Evolutionary conservation across 2,797 vertebrate species (phyloP).

Genomic region (Pelodytes ibericus): DNA sequence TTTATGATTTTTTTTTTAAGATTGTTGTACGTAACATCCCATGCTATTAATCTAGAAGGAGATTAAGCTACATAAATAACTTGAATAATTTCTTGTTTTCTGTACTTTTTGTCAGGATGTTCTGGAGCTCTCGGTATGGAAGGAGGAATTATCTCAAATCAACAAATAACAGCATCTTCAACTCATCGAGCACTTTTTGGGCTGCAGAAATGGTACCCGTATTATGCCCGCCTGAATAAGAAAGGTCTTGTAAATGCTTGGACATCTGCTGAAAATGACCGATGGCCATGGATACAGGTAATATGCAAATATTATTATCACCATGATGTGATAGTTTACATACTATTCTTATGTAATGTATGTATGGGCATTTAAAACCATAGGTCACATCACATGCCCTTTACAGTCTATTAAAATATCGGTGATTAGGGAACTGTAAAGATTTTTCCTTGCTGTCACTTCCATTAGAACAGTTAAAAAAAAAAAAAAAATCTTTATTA

Average conservation of each 20-base stretch:
- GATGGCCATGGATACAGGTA: slow-evolving; percentile 99
- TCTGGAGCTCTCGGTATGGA: slow-evolving; percentile 96
- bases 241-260: slow-evolving; percentile 98
- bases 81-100: neutral
- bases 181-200: slow-evolving; percentile 97
- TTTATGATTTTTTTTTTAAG: too few relatives aligned
- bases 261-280: slow-evolving; percentile 98
- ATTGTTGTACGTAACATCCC: neutral
- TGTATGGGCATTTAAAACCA: too few relatives aligned
- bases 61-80: neutral
- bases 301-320: too few relatives aligned
- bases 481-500: too few relatives aligned
- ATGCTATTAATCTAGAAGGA: neutral
- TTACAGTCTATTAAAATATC: too few relatives aligned
- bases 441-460: too few relatives aligned
- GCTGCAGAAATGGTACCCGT: slow-evolving; percentile 98
- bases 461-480: too few relatives aligned
- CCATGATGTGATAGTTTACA: too few relatives aligned
- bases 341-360: too few relatives aligned
- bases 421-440: too few relatives aligned
- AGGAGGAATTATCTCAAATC: slow-evolving; percentile 97
- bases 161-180: slow-evolving; percentile 97
- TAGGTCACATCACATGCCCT: too few relatives aligned
- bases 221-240: slow-evolving; percentile 96
- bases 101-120: slow-evolving; percentile 76